A percentile compares a stretch with the other conserved stretches of the same genome.
Conservation (phyloP, 2,888 invertebrate genomes). For the Heliconius sara region DNA sequence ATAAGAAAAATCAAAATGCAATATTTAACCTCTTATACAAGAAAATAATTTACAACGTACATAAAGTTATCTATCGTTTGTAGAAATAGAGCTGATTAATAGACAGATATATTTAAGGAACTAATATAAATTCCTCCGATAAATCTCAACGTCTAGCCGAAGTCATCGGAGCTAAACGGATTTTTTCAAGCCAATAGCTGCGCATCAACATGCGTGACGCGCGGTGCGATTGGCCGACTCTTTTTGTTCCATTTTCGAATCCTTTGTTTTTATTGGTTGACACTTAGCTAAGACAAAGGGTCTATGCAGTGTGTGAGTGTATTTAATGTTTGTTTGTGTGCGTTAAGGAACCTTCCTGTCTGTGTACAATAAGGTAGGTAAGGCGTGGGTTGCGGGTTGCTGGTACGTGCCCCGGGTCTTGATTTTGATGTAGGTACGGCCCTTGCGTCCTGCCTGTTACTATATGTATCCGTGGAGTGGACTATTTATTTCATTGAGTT, state of each 20-base stretch:
- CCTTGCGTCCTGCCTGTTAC: constrained; percentile 63
- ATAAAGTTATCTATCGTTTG: background rate
- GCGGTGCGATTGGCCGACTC: constrained; percentile 79
- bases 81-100: constrained; percentile 27
- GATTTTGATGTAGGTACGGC: constrained; percentile 78
- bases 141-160: constrained; percentile 79
- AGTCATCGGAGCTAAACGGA: constrained; percentile 81
- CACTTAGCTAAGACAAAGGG: constrained; percentile 85
- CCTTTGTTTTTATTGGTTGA: constrained; percentile 85
- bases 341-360: constrained; percentile 78
- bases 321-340: constrained; percentile 70
- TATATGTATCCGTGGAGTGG: constrained; percentile 58
- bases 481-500: constrained; percentile 65
- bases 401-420: constrained; percentile 72
- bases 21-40: background rate
- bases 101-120: constrained; percentile 46
- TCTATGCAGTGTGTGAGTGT: constrained; percentile 75
- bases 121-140: constrained; percentile 69
- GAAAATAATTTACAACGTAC: background rate
- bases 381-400: constrained; percentile 64
- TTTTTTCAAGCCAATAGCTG: constrained; percentile 83
- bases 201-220: constrained; percentile 81
- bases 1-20: background rate
- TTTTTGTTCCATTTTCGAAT: constrained; percentile 83
- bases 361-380: constrained; percentile 58